These are phyloP conservation scores for Mnemiopsis leidyi DNA, from an alignment of 37 sponge, comb jelly and placozoan genomes.

Conservation along the genomic window DNA sequence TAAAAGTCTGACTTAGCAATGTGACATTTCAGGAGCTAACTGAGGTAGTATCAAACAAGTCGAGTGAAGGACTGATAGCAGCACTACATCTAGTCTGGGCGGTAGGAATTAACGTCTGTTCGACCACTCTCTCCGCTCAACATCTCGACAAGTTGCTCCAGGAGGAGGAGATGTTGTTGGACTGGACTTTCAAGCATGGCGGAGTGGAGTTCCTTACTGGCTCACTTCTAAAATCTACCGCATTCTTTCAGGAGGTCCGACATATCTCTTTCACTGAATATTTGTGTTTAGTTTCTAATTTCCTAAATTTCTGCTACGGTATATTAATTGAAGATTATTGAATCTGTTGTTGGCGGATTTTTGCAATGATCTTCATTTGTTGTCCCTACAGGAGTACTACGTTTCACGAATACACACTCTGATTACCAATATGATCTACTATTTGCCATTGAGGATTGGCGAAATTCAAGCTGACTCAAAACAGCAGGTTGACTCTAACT, in stretches of 20 bases:
- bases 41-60: background rate
- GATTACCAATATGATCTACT: slow-evolving; percentile 74
- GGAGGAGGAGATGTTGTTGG: slow-evolving; percentile 55
- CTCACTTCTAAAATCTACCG: background rate
- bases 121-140: background rate
- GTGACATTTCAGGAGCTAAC: slow-evolving; percentile 53
- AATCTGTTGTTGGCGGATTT: too few relatives aligned
- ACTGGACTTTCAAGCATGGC: slow-evolving; percentile 28
- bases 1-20: too few relatives aligned
- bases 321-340: too few relatives aligned
- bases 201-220: background rate
- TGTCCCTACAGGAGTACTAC: slow-evolving; percentile 72
- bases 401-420: slow-evolving; percentile 71
- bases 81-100: slow-evolving; percentile 36
- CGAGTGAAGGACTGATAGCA: background rate
- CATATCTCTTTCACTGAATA: too few relatives aligned
- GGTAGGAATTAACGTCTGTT: background rate
- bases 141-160: background rate
- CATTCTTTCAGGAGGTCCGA: slow-evolving; percentile 25
- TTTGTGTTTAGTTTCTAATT: too few relatives aligned
- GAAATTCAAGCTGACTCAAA: slow-evolving; percentile 25
- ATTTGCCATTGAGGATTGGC: slow-evolving; percentile 73
- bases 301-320: too few relatives aligned
- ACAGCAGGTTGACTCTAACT: slow-evolving; percentile 1
- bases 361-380: too few relatives aligned